phyloP scores from a whole-genome alignment of 2,797 vertebrate species.

The Microctenopoma lineatum region DNA sequence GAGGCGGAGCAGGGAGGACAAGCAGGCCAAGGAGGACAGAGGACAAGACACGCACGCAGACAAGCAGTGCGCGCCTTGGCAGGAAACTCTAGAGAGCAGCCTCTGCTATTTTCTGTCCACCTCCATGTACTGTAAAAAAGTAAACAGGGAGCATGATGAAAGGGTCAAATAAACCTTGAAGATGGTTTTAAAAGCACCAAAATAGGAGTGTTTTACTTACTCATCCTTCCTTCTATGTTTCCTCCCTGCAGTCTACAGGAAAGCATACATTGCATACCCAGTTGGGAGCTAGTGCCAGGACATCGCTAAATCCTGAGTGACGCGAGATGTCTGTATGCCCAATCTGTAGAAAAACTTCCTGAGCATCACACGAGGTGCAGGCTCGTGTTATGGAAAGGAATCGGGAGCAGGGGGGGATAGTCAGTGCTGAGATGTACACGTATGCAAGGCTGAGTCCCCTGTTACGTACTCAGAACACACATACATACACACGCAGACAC shows the following conservation, averaged over 20 bases:
- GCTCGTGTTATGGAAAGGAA: constrained; percentile 47
- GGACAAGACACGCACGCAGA: constrained; percentile 83
- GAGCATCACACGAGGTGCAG: constrained; percentile 49
- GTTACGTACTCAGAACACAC: constrained; percentile 27
- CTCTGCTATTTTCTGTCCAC: constrained; percentile 71
- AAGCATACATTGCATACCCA: constrained; percentile 39
- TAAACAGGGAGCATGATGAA: constrained; percentile 37
- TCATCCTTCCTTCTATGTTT: constrained; percentile 68
- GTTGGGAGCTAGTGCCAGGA: constrained; percentile 16
- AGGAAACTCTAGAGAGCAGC: constrained; percentile 81
- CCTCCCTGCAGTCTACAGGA: constrained; percentile 54
- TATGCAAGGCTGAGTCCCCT: constrained; percentile 56
- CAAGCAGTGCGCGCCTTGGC: constrained; percentile 62
- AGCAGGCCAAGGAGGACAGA: constrained; percentile 72
- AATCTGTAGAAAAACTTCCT: constrained; percentile 68
- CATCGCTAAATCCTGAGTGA: background rate
- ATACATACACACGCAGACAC: constrained; percentile 49
- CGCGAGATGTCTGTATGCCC: constrained; percentile 67
- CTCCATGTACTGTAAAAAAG: constrained; percentile 41
- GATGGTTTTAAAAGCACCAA: constrained; percentile 44
- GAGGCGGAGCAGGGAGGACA: constrained; percentile 55
- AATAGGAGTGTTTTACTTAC: constrained; percentile 61
- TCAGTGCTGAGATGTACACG: constrained; percentile 62
- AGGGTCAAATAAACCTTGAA: constrained; percentile 60
- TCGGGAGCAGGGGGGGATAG: constrained; percentile 9